phyloP scores from a whole-genome alignment of 2,888 invertebrate genomes.

The Cepaea hortensis region DNA sequence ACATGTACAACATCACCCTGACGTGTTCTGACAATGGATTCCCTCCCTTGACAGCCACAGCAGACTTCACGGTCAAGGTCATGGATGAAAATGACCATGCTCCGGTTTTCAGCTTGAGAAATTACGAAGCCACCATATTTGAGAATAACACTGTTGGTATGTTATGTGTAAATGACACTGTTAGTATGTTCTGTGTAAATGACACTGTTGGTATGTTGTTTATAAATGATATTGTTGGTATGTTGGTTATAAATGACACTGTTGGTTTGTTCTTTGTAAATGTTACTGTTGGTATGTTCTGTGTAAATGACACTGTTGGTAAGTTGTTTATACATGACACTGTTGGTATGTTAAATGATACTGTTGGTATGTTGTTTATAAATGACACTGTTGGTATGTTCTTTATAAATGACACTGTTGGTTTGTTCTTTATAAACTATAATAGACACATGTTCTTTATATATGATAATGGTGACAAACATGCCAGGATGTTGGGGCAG shows the following conservation, averaged over 20 bases:
- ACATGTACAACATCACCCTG: constrained; percentile 63
- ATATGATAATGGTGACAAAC: background rate
- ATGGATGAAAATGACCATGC: constrained; percentile 51
- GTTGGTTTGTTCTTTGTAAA: background rate
- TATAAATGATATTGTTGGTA: background rate
- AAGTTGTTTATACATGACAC: no score
- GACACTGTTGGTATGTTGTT: background rate
- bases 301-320: no score
- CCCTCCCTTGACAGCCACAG: constrained; percentile 61
- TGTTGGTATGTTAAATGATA: no score
- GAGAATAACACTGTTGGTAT: constrained; percentile 63
- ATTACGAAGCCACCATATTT: constrained; percentile 61
- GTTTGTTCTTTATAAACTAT: no score
- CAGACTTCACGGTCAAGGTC: constrained; percentile 59
- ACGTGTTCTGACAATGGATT: constrained; percentile 67
- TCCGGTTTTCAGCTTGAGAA: constrained; percentile 57
- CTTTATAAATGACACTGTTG: background rate
- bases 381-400: background rate
- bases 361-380: no score
- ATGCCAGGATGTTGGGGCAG: no score
- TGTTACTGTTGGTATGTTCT: no score
- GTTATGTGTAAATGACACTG: background rate
- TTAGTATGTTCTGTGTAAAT: background rate
- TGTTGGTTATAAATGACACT: background rate
- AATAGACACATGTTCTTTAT: no score